Evolutionary conservation across 1,140 invertebrate species (phyloP), one percentile per base, ranked within the genome.

Genomic region (Tetramorium simillimum): DNA sequence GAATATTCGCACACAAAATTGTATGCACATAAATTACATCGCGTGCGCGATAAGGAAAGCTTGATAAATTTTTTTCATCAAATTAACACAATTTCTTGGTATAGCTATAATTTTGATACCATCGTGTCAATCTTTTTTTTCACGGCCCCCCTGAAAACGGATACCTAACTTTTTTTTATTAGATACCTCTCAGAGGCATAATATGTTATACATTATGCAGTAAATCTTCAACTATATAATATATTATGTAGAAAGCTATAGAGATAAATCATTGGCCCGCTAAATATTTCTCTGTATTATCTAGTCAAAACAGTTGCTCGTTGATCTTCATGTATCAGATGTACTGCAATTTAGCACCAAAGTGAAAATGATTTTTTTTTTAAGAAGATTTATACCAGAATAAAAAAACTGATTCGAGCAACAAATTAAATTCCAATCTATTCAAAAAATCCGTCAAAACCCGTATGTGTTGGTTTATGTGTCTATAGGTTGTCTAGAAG

Each of bases 11-110:
- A 24, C 37, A 40, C 21, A 33, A 60, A 77, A 62, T 77, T 28
- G 28, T 37, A 73, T 73, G 46, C 49, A 14, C 72, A 33, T 75
- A 75, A 75, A 62, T 77, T 77, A 24, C 14, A 77, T 53, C 28
- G 33, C 46, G 24, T 51, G 21, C 73, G 28, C 33, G 16, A 37
- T 73, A 56, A 58, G 28, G 21, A 3, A n/a, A 21, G 28, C 16
- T 33, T 37, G 28, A 75, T 73, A 56, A 37, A 73, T 75, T 33
- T 58, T 21, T 40, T 56, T 75, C 72, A 53, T 58, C 28, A 21
- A 28, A 51, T 75, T 56, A 75, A 56, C 72, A 75, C 72, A 40
- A 75, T 56, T 56, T 75, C 10, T 16, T 58, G 28, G 28, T 75
- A 58, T 75, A 58, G 5, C 72, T 75, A 3, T 53, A 37, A 75